phyloP scores from a whole-genome alignment of 1,140 invertebrate genomes.

The Drosophila athabasca region DNA sequence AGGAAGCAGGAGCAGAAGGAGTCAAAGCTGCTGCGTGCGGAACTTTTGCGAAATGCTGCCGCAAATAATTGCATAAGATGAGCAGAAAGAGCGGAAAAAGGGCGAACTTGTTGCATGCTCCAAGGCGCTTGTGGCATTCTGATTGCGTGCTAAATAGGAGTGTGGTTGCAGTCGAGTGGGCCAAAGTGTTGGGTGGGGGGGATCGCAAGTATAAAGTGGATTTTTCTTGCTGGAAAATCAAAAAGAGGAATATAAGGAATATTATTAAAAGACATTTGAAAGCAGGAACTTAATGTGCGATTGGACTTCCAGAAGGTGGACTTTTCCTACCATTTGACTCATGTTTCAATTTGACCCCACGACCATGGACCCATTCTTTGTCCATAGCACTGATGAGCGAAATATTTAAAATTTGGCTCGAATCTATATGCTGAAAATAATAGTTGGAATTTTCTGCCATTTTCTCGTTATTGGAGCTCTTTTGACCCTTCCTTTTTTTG shows the following conservation, averaged over 20 bases:
- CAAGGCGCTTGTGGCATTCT: constrained; percentile 29
- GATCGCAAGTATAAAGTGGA: constrained; percentile 3
- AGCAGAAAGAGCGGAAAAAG: constrained; percentile 31
- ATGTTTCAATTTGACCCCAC: too few species aligned
- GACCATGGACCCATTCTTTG: too few species aligned
- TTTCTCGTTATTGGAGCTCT: too few species aligned
- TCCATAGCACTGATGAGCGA: too few species aligned
- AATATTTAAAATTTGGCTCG: too few species aligned
- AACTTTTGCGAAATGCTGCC: constrained; percentile 47
- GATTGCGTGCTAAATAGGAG: constrained; percentile 52
- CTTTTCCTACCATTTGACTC: too few species aligned
- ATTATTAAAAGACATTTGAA: too few species aligned
- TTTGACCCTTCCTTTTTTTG: background rate
- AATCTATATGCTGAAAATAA: too few species aligned
- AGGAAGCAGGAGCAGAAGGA: constrained; percentile 10
- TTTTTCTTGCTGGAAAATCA: background rate
- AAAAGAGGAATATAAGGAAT: too few species aligned
- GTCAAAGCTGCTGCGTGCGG: constrained; percentile 59
- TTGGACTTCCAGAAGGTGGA: too few species aligned
- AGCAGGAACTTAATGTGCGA: too few species aligned
- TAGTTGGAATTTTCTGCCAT: too few species aligned
- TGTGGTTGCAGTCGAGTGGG: constrained; percentile 2
- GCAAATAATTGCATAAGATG: constrained; percentile 70
- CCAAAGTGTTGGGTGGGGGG: constrained; percentile 4
- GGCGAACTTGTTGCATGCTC: constrained; percentile 57